Conservation (phyloP, 2,797 vertebrate species). For the Ficedula albicollis region DNA sequence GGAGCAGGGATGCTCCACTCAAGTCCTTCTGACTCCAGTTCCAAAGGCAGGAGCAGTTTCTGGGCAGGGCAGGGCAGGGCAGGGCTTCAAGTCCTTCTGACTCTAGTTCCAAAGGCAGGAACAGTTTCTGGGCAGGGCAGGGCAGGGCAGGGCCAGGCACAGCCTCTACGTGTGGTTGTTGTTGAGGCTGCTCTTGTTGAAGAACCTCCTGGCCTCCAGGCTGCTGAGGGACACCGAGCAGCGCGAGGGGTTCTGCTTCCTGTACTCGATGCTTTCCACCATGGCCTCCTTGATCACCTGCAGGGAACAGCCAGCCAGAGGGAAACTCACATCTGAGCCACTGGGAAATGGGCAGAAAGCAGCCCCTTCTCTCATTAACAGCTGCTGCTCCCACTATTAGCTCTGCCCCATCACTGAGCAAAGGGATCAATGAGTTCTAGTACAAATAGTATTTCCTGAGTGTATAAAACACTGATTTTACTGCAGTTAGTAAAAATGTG, state of each 20-base stretch:
- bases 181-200: slow-evolving; percentile 77
- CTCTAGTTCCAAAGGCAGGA: slow-evolving; percentile 28
- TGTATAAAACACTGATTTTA: background rate
- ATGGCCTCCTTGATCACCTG: slow-evolving; percentile 94
- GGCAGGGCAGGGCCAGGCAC: background rate
- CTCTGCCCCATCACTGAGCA: background rate
- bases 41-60: background rate
- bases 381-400: background rate
- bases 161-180: slow-evolving; percentile 68
- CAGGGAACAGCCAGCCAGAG: background rate
- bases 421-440: background rate
- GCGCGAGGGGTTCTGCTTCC: slow-evolving; percentile 85
- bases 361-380: background rate
- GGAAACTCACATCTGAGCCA: background rate
- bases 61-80: background rate
- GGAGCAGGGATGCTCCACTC: background rate
- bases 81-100: background rate
- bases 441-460: background rate
- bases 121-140: background rate
- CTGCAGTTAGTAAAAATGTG: background rate
- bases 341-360: background rate
- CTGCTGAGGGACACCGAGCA: slow-evolving; percentile 83
- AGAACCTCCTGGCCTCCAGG: slow-evolving; percentile 85
- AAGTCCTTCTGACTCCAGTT: slow-evolving; percentile 18
- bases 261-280: slow-evolving; percentile 86